Percentiles rank a stretch among this genome's conserved stretches.
Evolutionary conservation across 2,797 vertebrate genomes (phyloP).

Genomic region (Ambastaia sidthimunki): DNA sequence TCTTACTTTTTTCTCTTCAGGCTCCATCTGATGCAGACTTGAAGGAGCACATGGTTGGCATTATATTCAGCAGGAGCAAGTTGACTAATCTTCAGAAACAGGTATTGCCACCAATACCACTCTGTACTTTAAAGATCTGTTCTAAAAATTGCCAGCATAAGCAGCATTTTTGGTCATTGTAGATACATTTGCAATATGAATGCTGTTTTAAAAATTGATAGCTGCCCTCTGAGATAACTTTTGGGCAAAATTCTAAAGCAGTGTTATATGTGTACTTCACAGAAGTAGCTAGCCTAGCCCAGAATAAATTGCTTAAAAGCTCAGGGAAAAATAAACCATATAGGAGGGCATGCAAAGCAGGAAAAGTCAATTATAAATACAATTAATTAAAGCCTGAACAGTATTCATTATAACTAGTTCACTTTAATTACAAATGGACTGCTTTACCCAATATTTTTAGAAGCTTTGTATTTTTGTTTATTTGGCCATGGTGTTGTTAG

Average conservation of each 20-base stretch:
- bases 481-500: neutral
- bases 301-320: too few species aligned
- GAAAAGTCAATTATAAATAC: too few species aligned
- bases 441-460: too few species aligned
- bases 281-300: too few species aligned
- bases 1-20: conserved; percentile 72
- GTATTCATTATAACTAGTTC: neutral
- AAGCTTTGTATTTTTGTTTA: neutral
- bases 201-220: neutral
- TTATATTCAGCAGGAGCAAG: conserved; percentile 99
- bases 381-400: too few species aligned
- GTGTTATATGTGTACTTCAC: too few species aligned
- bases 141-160: neutral
- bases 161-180: neutral
- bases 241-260: too few species aligned
- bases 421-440: neutral
- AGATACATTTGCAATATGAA: neutral
- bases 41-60: conserved; percentile 99
- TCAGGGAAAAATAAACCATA: neutral
- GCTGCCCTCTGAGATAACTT: neutral
- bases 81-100: conserved; percentile 99
- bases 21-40: conserved; percentile 96
- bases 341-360: too few species aligned
- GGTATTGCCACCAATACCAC: conserved; percentile 71
- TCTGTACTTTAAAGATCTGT: neutral